Evolutionary conservation across 2,797 vertebrate genomes (phyloP).

Genomic region (Crocodylus rhombifer): DNA sequence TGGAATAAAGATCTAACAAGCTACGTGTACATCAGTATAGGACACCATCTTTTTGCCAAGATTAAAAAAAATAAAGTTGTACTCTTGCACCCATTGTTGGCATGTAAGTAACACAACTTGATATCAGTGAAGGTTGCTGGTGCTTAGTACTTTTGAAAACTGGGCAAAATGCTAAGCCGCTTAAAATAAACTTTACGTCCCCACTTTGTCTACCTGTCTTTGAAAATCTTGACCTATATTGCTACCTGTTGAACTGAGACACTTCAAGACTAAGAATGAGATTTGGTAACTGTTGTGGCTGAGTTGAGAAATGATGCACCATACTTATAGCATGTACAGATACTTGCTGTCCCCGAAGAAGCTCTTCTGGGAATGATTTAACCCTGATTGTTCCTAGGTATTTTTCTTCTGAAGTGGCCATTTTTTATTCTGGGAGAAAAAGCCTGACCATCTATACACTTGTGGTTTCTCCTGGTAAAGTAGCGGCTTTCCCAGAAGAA

Average conservation of each 20-base stretch:
- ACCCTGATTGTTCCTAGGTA: no score
- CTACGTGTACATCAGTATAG: neutral
- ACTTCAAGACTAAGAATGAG: neutral
- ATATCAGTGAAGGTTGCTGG: neutral
- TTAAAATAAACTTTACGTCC: neutral
- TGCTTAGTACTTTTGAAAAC: neutral
- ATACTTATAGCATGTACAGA: neutral
- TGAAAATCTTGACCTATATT: neutral
- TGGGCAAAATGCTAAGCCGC: neutral
- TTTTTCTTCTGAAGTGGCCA: no score
- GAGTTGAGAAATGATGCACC: neutral
- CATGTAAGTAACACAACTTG: neutral
- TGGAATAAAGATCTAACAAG: neutral
- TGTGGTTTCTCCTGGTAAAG: no score
- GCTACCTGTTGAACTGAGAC: neutral
- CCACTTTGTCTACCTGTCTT: neutral
- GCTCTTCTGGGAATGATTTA: no score
- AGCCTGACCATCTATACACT: no score
- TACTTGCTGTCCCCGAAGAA: no score
- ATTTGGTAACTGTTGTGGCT: neutral
- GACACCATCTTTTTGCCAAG: neutral
- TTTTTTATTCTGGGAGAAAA: no score
- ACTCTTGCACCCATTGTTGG: neutral
- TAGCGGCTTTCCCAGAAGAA: no score
- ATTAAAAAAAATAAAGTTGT: neutral